phyloP scores from a whole-genome alignment of 2,888 invertebrate species.

The Tupiocoris notatus region DNA sequence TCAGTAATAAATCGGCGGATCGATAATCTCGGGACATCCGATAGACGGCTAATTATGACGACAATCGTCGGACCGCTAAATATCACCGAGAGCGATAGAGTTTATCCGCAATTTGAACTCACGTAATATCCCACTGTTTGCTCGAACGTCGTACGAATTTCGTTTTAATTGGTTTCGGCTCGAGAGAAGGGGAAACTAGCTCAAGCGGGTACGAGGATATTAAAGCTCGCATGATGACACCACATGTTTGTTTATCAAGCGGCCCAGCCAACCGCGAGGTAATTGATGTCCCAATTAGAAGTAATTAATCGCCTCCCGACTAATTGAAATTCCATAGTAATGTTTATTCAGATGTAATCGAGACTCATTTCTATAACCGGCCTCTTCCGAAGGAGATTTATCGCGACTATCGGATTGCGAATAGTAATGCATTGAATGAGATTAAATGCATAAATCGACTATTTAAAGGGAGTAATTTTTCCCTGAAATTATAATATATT shows the following conservation, averaged over 20 bases:
- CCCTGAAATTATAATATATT: no score
- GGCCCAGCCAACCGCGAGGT: not conserved
- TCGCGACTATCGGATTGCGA: no score
- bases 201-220: conserved; percentile 12
- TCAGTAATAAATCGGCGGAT: no score
- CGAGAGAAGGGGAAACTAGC: not conserved
- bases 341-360: conserved; percentile 30
- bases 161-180: conserved; percentile 6
- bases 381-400: no score
- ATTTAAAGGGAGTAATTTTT: no score
- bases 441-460: no score
- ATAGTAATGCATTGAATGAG: no score
- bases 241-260: conserved; percentile 16
- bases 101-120: not conserved
- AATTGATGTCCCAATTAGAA: conserved; percentile 30
- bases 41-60: no score
- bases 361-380: no score
- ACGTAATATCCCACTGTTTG: not conserved
- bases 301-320: conserved; percentile 14
- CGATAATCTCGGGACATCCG: no score
- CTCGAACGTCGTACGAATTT: not conserved
- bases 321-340: conserved; percentile 31
- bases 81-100: no score
- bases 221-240: conserved; percentile 14
- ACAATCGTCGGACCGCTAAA: no score